Base-by-base conservation (phyloP, 1,140 invertebrate species). In the Amyelois transitella region DNA sequence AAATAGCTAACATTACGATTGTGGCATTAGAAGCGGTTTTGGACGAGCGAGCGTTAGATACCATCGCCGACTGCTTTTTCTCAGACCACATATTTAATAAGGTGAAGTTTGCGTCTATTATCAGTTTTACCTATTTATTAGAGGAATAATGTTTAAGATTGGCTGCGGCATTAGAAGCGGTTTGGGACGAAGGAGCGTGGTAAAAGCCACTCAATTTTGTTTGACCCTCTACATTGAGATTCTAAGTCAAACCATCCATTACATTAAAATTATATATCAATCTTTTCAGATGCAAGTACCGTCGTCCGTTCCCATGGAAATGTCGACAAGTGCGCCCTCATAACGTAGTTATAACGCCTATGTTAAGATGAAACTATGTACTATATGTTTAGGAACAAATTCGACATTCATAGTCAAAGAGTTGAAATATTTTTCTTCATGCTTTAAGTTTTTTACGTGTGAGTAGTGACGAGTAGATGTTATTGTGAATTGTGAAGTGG, bases 121-220 rank as follows among this genome's bases (percentile, higher is more conserved):
- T 10, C 25, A n/a, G n/a, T 28, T 8, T 28, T 5, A 5, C 1
- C 25, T 28, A 3, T 2, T n/a, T n/a, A n/a, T n/a, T n/a, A n/a
- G n/a, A n/a, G n/a, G n/a, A n/a, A n/a, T n/a, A n/a, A n/a, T n/a
- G 94, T 25, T 95, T 96, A 65, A 95, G 96, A 76, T 81, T 96
- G 64, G 94, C 96, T 78, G 91, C 95, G 47, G 95, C 94, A 6
- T 80, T 96, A 43, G 95, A 96, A 66, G 94, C 93, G 14, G 95
- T 96, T 43, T 91, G 95, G 18, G 79, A 80, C 60, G 75, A 76
- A 18, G 53, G 73, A 72, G 69, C 45, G 5, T n/a, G n/a, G n/a
- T n/a, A n/a, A n/a, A n/a, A n/a, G n/a, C n/a, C n/a, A n/a, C n/a
- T n/a, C n/a, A n/a, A n/a, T n/a, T n/a, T n/a, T n/a, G n/a, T n/a